Evolutionary conservation across 2,113 vertebrate genomes (phyloP), one percentile per base, ranked within the genome.

Genomic region (Kryptolebias marmoratus): DNA sequence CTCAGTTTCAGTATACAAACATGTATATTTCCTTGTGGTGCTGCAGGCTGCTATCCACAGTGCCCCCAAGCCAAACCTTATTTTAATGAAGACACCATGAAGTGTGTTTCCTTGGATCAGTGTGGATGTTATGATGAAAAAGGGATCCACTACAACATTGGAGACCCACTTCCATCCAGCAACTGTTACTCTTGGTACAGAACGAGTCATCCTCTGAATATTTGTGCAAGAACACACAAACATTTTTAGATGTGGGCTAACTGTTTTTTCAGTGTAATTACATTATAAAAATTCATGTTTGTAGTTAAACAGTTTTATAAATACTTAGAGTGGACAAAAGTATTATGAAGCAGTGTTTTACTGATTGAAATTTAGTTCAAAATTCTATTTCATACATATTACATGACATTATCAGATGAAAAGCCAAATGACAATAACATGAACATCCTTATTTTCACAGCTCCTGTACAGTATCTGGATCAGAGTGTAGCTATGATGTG

Each of bases 1-100:
- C 1, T 31, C 2, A 12, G 11, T 56, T n/a, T 57, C 5, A 14
- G 22, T 16, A 8, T 44, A 2, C 18, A 39, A 2, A 39, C 22
- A 36, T 39, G 8, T 7, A n/a, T 5, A 15, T 45, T 6, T 27
- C 52, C 11, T 60, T 28, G 65, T 63, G n/a, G 11, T 59, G 6
- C 80, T 80, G 7, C 81, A 99, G 97, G 97, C 36, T 99, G 97
- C 83, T 99, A 98, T 85, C 96, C 97, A 73, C 84, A 93, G 4
- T 99, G 97, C 77, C 95, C 97, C 10, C 56, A 85, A 2, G 72
- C 79, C 5, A 67, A 94, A 1, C 94, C 96, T 1, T 95, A 94
- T 90, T 96, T 98, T 69, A 93, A 98, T 63, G 97, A 99, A 84
- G 95, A 96, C 59, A 82, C 49, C 3, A 98, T 98, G 97, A 90